These are phyloP conservation scores for Orthonyx spaldingii DNA, from an alignment of 2,113 vertebrate genomes.

Conservation along the genomic window DNA sequence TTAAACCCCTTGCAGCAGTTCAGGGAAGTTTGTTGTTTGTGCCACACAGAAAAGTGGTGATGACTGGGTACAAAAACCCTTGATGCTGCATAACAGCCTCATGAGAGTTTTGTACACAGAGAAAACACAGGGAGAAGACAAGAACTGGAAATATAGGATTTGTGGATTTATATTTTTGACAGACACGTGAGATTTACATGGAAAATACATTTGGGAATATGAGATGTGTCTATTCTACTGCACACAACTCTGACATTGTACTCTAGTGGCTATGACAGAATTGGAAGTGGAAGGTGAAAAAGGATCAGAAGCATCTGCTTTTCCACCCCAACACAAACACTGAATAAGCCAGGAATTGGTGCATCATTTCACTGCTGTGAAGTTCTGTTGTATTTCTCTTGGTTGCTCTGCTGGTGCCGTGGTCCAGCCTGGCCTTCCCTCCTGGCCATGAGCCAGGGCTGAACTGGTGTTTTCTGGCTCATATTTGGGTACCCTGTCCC, in stretches of 20 bases:
- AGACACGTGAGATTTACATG: neutral
- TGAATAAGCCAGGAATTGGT: neutral
- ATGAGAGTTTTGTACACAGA: neutral
- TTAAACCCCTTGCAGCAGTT: neutral
- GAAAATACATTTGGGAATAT: neutral
- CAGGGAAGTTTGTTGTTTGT: neutral
- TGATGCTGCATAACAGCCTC: neutral
- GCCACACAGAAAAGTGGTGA: neutral
- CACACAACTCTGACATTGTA: fast-evolving
- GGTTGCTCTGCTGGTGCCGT: neutral
- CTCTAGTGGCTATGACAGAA: neutral
- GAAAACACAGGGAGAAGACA: neutral
- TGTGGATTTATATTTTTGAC: neutral
- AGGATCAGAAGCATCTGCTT: neutral
- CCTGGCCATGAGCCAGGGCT: neutral
- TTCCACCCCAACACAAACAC: neutral
- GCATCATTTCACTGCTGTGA: neutral
- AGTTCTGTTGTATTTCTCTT: neutral
- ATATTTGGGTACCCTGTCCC: neutral
- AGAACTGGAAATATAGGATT: neutral
- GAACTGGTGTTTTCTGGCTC: neutral
- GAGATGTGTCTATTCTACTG: neutral
- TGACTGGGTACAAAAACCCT: neutral
- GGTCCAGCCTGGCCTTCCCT: neutral
- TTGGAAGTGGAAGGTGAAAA: neutral